Evolutionary conservation across 2,113 vertebrate species (phyloP), one percentile per base, ranked within the genome.

Genomic region (Pollimyrus isidori): DNA sequence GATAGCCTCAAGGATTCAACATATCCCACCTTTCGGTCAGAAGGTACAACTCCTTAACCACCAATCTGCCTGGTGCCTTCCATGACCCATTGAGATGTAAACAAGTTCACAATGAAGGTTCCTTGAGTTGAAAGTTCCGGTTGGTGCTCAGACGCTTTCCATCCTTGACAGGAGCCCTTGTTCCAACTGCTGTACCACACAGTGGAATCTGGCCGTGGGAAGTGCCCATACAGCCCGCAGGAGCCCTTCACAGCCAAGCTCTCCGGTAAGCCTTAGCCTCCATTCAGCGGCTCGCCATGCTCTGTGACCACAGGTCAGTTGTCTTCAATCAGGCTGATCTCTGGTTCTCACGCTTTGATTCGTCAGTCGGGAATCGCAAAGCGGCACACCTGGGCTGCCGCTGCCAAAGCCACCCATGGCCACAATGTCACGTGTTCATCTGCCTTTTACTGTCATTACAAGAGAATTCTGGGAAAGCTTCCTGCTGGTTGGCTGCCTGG

Each of bases 181-280:
- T 94, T 95, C 92, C 82, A 23, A 15, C 19, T 94, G 87, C 89
- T 97, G 92, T 93, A 91, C 11, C 92, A 94, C 4, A 88, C 92
- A 0, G 83, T 95, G n/a, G 96, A 97, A 84, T 97, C 97, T 0
- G 97, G 97, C 15, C 90, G 94, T 93, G 96, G 97, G 86, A 97
- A 96, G 83, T 97, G 97, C 93, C 97, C 97, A 0, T 98, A 96
- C 93, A 97, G 97, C 91, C 97, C 97, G 86, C 94, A 90, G 0
- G 96, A 97, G 3, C 92, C 96, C 0, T 97, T 97, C 88, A 94
- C 96, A 0, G 97, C 95, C 0, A 91, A 92, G 10, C 96, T 98
- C 23, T 90, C 95, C 0, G 97, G 97, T 97, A 92, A 95, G 95
- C 62, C 42, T 80, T 10, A 3, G n/a, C 90, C 87, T 88, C 56